Evolutionary conservation across 2,797 vertebrate species (phyloP).

Genomic region (Eleutherodactylus coqui): DNA sequence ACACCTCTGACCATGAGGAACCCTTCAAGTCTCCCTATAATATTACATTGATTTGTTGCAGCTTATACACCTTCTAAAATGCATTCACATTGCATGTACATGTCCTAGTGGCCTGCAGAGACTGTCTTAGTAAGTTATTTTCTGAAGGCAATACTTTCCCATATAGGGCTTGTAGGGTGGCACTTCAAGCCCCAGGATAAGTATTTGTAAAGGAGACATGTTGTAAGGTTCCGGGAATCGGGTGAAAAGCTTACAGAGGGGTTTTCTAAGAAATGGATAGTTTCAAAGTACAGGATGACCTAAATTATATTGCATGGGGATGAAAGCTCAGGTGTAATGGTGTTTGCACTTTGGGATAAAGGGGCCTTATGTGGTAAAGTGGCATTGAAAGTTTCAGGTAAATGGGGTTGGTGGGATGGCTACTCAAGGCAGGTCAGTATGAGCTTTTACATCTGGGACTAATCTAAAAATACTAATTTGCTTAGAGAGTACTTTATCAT

Average conservation of each 20-base stretch:
- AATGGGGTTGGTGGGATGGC: constrained; percentile 11
- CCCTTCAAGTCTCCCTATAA: background rate
- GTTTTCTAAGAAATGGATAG: constrained; percentile 23
- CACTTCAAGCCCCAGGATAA: constrained; percentile 7
- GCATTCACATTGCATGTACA: background rate
- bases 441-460: background rate
- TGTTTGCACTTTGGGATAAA: constrained; percentile 13
- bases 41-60: background rate
- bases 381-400: constrained; percentile 9
- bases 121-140: constrained; percentile 52
- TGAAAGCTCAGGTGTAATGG: background rate
- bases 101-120: constrained; percentile 51
- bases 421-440: constrained; percentile 1
- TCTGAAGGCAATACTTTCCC: constrained; percentile 42
- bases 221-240: constrained; percentile 57
- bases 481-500: background rate
- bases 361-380: constrained; percentile 6
- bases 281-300: constrained; percentile 26
- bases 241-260: constrained; percentile 62
- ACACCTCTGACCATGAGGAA: constrained; percentile 1
- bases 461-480: constrained; percentile 1
- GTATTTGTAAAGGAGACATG: constrained; percentile 33
- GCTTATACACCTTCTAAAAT: background rate
- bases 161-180: background rate
- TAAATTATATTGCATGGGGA: constrained; percentile 3